Conservation (phyloP, 2,113 vertebrate species). For the Hypomesus transpacificus region DNA sequence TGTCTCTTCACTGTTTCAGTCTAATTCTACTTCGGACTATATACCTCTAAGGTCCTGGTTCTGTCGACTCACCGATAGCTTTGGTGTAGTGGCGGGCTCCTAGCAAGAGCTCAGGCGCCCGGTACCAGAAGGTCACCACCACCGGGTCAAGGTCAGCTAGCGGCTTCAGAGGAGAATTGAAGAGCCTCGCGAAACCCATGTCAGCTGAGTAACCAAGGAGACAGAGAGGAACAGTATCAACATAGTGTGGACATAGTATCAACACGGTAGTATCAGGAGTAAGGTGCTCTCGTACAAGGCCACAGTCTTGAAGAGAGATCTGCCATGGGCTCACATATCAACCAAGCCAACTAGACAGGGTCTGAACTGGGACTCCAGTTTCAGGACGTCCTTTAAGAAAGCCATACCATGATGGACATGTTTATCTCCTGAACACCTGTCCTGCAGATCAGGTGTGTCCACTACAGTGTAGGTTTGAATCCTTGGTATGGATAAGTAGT, state of each 20-base stretch:
- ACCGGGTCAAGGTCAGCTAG: conserved; percentile 89
- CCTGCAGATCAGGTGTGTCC: no score
- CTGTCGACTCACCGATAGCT: conserved; percentile 90
- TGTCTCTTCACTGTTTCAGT: background rate
- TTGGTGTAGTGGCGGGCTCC: conserved; percentile 98
- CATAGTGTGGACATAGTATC: no score
- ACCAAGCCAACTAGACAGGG: no score
- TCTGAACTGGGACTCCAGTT: no score
- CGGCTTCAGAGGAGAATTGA: conserved; percentile 88
- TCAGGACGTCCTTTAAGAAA: no score
- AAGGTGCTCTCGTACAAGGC: background rate
- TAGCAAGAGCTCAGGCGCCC: conserved; percentile 89
- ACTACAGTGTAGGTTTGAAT: no score
- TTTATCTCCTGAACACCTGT: no score
- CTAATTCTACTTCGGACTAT: background rate
- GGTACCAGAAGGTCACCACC: conserved; percentile 91
- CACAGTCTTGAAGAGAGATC: background rate
- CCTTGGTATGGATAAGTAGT: no score
- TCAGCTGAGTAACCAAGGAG: conserved; percentile 69
- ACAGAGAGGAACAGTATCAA: conserved; percentile 15
- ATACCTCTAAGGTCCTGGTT: background rate
- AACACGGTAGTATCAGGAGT: no score
- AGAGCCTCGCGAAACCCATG: conserved; percentile 90
- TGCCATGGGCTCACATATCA: no score
- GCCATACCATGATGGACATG: no score